Evolutionary conservation across 37 sponge, comb jelly and placozoan genomes (phyloP), one percentile per base, ranked within the genome.

Genomic region (Chondrilla cf. caribensis): DNA sequence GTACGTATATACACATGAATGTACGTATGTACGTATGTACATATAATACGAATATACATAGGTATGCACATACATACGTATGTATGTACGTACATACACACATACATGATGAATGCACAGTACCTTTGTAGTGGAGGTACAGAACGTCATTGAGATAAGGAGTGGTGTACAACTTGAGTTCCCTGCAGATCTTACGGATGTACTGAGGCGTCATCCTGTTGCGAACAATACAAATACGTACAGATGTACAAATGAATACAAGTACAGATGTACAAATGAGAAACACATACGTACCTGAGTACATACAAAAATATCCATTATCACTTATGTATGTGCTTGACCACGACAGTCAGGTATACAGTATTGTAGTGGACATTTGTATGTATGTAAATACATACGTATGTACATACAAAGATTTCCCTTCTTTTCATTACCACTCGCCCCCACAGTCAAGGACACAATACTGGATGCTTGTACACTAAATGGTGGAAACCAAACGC

Each of bases 131-230:
- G 79, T 98, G 99, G 17, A 98, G 84, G 58, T 98, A 98, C 24
- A 98, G 88, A 51, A 98, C 90, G 76, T 98, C 99, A 60, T 98
- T 98, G n/a, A 98, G 87, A 22, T 91, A 82, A 38, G 99, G 99
- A 6, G 99, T 98, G 8, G 40, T 59, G 72, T 98, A 98, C 33
- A 89, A 79, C 79, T 94, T 94, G 40, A 86, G 86, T 35, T 96
- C 78, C 73, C 93, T 98, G 79, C 99, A 98, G 29, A 96, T 70
- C 66, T 91, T 86, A 32, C 81, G 73, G 6, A 98, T 60, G 22
- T 32, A 68, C 44, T 90, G 44, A 60, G 85, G 82, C 7, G 99
- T 98, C 96, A 98, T 98, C 64, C 97, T 96, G 58, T 18, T 55
- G 60, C 40, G 31, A n/a, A n/a, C n/a, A n/a, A n/a, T n/a, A 24